These are phyloP conservation scores for Panurus biarmicus DNA, from an alignment of 2,113 vertebrate species.

Conservation along the genomic window DNA sequence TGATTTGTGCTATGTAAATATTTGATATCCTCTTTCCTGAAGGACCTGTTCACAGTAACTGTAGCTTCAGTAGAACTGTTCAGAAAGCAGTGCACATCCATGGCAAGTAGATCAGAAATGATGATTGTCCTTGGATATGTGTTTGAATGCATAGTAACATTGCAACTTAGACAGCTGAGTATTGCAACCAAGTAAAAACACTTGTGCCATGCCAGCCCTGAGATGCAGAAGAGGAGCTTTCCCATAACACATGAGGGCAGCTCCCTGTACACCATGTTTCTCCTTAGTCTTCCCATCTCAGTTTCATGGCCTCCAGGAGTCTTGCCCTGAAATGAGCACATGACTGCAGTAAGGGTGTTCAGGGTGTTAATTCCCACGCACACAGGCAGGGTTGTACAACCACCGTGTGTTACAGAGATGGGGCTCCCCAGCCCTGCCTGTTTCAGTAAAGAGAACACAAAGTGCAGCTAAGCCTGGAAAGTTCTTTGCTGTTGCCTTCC, in stretches of 20 bases:
- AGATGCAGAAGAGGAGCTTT: background rate
- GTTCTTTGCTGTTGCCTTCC: background rate
- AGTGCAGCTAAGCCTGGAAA: background rate
- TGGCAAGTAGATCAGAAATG: background rate
- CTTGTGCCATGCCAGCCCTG: background rate
- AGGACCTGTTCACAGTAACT: background rate
- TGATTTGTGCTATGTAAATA: background rate
- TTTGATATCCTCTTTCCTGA: background rate
- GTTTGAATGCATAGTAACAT: background rate
- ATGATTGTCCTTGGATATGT: background rate
- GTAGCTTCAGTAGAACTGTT: background rate
- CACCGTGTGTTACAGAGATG: background rate
- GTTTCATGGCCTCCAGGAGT: slow-evolving; percentile 25
- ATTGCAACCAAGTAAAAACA: background rate
- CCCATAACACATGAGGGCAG: background rate
- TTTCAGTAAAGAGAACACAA: background rate
- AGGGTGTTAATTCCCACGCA: background rate
- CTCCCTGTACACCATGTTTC: background rate
- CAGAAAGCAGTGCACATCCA: background rate
- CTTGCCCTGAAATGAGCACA: background rate
- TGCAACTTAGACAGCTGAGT: background rate
- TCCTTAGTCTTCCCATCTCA: background rate
- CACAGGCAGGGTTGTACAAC: background rate
- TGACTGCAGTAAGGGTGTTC: background rate
- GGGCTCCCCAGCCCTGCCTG: background rate